Evolutionary conservation across 2,888 invertebrate species (phyloP).

Genomic region (Synergus japonicus): DNA sequence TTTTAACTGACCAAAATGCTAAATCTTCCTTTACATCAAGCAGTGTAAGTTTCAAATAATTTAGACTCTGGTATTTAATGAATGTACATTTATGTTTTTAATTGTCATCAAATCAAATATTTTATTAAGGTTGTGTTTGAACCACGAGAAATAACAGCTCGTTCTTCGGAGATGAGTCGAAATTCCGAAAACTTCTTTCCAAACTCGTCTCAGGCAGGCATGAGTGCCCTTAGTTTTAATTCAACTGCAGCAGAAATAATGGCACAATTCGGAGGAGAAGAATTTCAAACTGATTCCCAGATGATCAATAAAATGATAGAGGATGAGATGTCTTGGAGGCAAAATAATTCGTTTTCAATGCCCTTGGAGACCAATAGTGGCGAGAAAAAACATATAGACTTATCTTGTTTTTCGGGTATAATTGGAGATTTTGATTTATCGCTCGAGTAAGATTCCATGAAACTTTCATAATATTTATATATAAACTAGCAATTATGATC

Average conservation of each 20-base stretch:
- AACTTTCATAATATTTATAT: slow-evolving; percentile 2
- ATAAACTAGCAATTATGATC: no score
- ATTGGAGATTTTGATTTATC: slow-evolving; percentile 71
- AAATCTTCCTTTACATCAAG: neutral
- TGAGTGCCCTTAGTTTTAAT: slow-evolving; percentile 65
- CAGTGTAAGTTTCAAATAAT: slow-evolving; percentile 57
- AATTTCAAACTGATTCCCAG: slow-evolving; percentile 73
- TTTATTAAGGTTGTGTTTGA: slow-evolving; percentile 68
- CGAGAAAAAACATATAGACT: slow-evolving; percentile 66
- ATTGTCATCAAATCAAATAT: slow-evolving; percentile 3
- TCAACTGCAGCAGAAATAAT: slow-evolving; percentile 67
- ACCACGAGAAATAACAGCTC: slow-evolving; percentile 71
- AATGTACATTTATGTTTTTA: slow-evolving; percentile 36
- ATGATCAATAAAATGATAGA: slow-evolving; percentile 73
- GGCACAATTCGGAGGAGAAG: slow-evolving; percentile 69
- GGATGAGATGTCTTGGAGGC: slow-evolving; percentile 77
- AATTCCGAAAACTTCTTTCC: slow-evolving; percentile 52
- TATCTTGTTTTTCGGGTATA: slow-evolving; percentile 73
- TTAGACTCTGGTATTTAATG: neutral
- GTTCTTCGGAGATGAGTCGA: slow-evolving; percentile 68
- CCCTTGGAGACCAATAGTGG: slow-evolving; percentile 52
- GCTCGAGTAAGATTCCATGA: slow-evolving; percentile 60
- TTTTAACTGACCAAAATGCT: neutral
- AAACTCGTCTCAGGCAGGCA: slow-evolving; percentile 50
- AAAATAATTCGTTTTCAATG: slow-evolving; percentile 63